These are phyloP conservation scores for Theodoxus fluviatilis DNA, from an alignment of 2,888 invertebrate species.

Conservation along the genomic window DNA sequence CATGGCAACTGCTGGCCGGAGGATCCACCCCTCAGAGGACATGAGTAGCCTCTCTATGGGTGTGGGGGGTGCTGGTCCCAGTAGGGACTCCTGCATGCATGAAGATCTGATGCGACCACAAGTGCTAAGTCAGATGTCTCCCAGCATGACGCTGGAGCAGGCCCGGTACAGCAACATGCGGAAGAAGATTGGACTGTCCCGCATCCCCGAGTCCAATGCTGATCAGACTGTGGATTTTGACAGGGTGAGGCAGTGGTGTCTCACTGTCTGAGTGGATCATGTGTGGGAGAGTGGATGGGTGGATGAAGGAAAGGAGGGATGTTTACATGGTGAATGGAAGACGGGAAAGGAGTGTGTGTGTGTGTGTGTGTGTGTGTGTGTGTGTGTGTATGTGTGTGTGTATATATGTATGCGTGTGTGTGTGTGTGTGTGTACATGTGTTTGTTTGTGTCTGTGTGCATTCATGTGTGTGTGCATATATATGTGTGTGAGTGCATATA, in stretches of 20 bases:
- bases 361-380: background rate
- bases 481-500: background rate
- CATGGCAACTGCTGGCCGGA: slow-evolving; percentile 31
- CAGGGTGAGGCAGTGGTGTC: no score
- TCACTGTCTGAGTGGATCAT: no score
- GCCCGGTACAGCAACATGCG: slow-evolving; percentile 47
- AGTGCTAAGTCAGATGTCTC: slow-evolving; percentile 17
- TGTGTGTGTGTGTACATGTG: background rate
- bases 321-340: no score
- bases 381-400: background rate
- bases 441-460: background rate
- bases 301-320: no score
- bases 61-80: no score
- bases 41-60: slow-evolving; percentile 26
- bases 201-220: slow-evolving; percentile 36
- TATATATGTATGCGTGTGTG: background rate
- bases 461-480: background rate
- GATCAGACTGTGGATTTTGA: no score
- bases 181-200: slow-evolving; percentile 44
- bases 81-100: slow-evolving; percentile 22
- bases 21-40: slow-evolving; percentile 35
- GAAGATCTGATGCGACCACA: slow-evolving; percentile 21
- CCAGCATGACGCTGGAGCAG: slow-evolving; percentile 41
- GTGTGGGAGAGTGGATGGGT: no score
- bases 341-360: background rate